Evolutionary conservation across 2,113 vertebrate species (phyloP).

Genomic region (Eleginops maclovinus): DNA sequence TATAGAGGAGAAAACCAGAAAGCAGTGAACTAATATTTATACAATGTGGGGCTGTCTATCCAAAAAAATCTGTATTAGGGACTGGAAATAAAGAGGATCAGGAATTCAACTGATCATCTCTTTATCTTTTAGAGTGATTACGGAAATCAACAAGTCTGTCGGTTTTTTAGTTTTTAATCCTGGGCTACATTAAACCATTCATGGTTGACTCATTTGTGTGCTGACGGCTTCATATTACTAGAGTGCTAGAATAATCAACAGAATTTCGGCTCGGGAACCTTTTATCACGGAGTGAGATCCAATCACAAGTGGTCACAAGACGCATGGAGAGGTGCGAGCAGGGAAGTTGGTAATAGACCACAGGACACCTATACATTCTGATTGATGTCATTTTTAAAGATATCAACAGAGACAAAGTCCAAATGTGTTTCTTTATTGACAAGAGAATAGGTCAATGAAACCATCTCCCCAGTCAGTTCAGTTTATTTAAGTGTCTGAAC

Average conservation of each 20-base stretch:
- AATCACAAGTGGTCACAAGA: too few species aligned
- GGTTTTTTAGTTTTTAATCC: background rate
- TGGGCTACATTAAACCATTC: too few species aligned
- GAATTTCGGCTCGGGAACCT: too few species aligned
- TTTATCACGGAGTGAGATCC: too few species aligned
- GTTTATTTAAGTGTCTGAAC: background rate
- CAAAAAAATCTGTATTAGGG: background rate
- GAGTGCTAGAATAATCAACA: too few species aligned
- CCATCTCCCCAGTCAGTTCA: background rate
- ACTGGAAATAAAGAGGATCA: constrained; percentile 29
- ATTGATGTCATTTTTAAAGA: constrained; percentile 12
- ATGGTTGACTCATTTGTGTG: too few species aligned
- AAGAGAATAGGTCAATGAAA: constrained; percentile 9
- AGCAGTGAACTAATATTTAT: constrained; percentile 57
- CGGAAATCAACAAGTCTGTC: background rate
- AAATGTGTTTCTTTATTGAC: background rate
- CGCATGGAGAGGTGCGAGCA: too few species aligned
- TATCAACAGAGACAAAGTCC: background rate
- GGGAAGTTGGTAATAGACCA: constrained; percentile 8
- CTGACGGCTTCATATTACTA: too few species aligned
- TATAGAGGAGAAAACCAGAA: constrained; percentile 33
- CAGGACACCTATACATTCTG: background rate
- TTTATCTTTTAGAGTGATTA: constrained; percentile 19
- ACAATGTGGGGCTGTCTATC: constrained; percentile 25
- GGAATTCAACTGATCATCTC: background rate